Evolutionary conservation across 2,888 invertebrate species (phyloP).

Genomic region (Omphaloscelis lunosa): DNA sequence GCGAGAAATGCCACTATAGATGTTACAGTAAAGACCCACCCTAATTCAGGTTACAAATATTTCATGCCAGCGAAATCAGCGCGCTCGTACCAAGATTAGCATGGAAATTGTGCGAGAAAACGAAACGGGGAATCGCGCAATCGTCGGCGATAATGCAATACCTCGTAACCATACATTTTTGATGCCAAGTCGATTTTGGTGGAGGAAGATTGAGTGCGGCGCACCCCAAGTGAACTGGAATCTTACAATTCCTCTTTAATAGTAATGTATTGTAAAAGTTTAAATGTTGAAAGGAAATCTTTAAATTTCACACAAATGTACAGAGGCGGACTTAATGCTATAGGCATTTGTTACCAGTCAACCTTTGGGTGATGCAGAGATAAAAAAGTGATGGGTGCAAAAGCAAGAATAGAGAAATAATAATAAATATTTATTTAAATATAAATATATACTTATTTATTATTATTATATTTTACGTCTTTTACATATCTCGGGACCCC

Average conservation of each 20-base stretch:
- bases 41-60: slow-evolving; percentile 79
- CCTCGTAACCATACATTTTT: slow-evolving; percentile 59
- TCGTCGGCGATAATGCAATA: slow-evolving; percentile 61
- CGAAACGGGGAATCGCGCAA: slow-evolving; percentile 76
- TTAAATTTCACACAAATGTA: not conserved
- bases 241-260: slow-evolving; percentile 40
- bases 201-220: slow-evolving; percentile 45
- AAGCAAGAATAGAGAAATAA: too few relatives aligned
- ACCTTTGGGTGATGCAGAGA: too few relatives aligned
- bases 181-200: slow-evolving; percentile 47
- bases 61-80: slow-evolving; percentile 85
- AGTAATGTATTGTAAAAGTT: slow-evolving; percentile 33
- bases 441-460: too few relatives aligned
- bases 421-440: too few relatives aligned
- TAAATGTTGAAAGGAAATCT: not conserved
- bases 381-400: too few relatives aligned
- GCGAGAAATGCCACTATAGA: slow-evolving; percentile 19
- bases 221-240: slow-evolving; percentile 33
- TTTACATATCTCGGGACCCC: too few relatives aligned
- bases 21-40: slow-evolving; percentile 46
- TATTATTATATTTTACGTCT: too few relatives aligned
- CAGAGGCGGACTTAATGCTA: too few relatives aligned
- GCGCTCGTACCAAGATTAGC: slow-evolving; percentile 82
- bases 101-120: slow-evolving; percentile 84
- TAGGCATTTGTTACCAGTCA: too few relatives aligned